Conservation (phyloP, 2,797 vertebrate genomes). For the Arrhamphus sclerolepis region DNA sequence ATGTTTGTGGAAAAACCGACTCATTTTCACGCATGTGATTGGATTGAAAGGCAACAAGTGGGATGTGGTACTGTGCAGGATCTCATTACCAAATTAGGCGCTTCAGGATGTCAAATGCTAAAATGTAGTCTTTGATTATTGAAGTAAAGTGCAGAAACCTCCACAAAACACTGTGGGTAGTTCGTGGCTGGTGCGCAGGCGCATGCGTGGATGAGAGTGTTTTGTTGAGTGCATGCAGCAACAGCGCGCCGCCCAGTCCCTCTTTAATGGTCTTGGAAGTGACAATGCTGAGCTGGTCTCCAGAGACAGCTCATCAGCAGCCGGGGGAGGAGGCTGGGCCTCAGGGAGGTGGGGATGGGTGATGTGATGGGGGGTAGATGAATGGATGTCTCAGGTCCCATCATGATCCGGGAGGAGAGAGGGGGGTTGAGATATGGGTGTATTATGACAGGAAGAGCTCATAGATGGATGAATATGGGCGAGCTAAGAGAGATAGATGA, state of each 20-base stretch:
- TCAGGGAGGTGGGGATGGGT: background rate
- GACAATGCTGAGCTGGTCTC: conserved; percentile 72
- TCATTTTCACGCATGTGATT: background rate
- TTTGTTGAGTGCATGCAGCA: conserved; percentile 42
- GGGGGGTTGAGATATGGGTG: conserved; percentile 39
- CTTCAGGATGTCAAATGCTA: background rate
- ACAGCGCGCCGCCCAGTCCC: conserved; percentile 19
- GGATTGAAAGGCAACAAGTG: too few species aligned
- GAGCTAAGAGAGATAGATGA: conserved; percentile 48
- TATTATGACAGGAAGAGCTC: conserved; percentile 53
- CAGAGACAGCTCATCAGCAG: conserved; percentile 54
- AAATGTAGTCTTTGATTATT: background rate
- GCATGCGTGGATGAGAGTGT: conserved; percentile 45
- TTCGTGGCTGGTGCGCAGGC: background rate
- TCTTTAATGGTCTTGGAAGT: conserved; percentile 50
- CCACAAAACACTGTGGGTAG: background rate
- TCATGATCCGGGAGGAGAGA: conserved; percentile 40
- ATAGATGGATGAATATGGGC: conserved; percentile 51
- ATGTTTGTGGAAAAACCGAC: background rate
- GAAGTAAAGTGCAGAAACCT: conserved; percentile 1
- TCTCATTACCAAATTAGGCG: background rate
- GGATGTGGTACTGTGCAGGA: background rate
- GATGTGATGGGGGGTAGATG: conserved; percentile 9
- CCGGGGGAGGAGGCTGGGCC: conserved; percentile 57
- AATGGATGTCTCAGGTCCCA: conserved; percentile 36